These are phyloP conservation scores for Tetheella fluctuosa DNA, from an alignment of 2,888 invertebrate species.

Conservation along the genomic window DNA sequence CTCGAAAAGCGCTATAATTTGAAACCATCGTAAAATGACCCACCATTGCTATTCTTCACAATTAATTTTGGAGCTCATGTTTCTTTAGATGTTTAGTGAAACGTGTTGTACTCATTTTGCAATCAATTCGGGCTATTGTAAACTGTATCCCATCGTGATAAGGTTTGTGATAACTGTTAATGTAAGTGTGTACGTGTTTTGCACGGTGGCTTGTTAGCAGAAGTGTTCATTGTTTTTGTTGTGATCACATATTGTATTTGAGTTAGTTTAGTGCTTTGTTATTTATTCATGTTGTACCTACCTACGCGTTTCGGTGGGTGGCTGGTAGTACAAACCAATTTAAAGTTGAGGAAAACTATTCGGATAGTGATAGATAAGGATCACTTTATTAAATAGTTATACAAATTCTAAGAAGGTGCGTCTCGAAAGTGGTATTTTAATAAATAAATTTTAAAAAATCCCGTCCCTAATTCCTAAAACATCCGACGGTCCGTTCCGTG, in stretches of 20 bases:
- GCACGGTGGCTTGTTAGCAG: conserved; percentile 70
- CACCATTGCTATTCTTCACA: conserved; percentile 29
- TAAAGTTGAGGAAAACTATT: conserved; percentile 19
- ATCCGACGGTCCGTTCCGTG: conserved; percentile 45
- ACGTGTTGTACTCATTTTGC: conserved; percentile 30
- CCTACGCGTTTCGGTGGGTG: conserved; percentile 59
- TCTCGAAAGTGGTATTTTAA: conserved; percentile 28
- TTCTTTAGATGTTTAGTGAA: conserved; percentile 48
- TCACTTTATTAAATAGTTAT: conserved; percentile 35
- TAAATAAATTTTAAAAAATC: conserved; percentile 9
- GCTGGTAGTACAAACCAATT: conserved; percentile 28
- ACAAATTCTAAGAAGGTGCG: conserved; percentile 45
- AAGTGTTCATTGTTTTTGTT: conserved; percentile 68
- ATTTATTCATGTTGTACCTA: conserved; percentile 47
- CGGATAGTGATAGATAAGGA: conserved; percentile 25
- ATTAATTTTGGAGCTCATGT: conserved; percentile 39
- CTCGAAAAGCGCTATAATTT: conserved; percentile 47
- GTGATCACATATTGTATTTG: conserved; percentile 57
- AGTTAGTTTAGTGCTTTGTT: conserved; percentile 54
- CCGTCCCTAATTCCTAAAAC: conserved; percentile 53
- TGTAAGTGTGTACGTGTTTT: conserved; percentile 46
- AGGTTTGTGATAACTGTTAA: conserved; percentile 18
- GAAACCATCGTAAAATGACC: conserved; percentile 48
- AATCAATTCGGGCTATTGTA: conserved; percentile 27
- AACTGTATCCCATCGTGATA: conserved; percentile 29